A percentile compares a stretch with the other conserved stretches of the same genome.
Evolutionary conservation across 2,888 invertebrate genomes (phyloP).

Genomic region (Coleophora deauratella): DNA sequence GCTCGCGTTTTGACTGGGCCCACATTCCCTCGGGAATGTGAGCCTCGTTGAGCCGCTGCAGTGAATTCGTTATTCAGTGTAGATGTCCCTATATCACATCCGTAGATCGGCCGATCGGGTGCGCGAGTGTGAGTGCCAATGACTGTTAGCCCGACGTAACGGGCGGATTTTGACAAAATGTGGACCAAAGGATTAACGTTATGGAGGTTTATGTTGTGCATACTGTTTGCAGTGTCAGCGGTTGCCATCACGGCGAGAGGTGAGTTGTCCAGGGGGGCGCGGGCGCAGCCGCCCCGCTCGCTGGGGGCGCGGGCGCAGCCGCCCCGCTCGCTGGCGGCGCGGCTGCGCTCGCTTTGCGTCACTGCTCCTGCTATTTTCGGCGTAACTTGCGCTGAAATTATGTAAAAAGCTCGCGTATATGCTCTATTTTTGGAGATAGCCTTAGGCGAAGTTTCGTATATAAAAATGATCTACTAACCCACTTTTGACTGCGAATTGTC

Average conservation of each 20-base stretch:
- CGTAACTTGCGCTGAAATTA: slow-evolving; percentile 73
- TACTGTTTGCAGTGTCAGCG: slow-evolving; percentile 57
- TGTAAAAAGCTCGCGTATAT: slow-evolving; percentile 72
- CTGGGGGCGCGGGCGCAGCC: slow-evolving; percentile 22
- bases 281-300: slow-evolving; percentile 18
- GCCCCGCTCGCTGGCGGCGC: slow-evolving; percentile 17
- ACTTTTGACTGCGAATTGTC: slow-evolving; percentile 27
- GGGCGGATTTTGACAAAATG: slow-evolving; percentile 65
- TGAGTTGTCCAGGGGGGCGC: slow-evolving; percentile 34
- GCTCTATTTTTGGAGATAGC: slow-evolving; percentile 69
- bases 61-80: slow-evolving; percentile 43
- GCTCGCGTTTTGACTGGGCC: slow-evolving; percentile 39
- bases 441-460: slow-evolving; percentile 55
- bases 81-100: slow-evolving; percentile 49
- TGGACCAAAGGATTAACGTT: slow-evolving; percentile 66
- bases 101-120: slow-evolving; percentile 62
- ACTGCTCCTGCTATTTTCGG: slow-evolving; percentile 66
- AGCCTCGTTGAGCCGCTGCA: slow-evolving; percentile 34
- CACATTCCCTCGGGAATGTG: slow-evolving; percentile 50
- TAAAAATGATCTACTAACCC: slow-evolving; percentile 55
- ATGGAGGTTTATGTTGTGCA: slow-evolving; percentile 70
- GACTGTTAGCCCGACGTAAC: slow-evolving; percentile 62
- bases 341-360: slow-evolving; percentile 53
- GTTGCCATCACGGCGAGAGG: slow-evolving; percentile 61
- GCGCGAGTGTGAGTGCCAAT: slow-evolving; percentile 72